Evolutionary conservation across 2,888 invertebrate genomes (phyloP).

Genomic region (Petrophora chlorosata): DNA sequence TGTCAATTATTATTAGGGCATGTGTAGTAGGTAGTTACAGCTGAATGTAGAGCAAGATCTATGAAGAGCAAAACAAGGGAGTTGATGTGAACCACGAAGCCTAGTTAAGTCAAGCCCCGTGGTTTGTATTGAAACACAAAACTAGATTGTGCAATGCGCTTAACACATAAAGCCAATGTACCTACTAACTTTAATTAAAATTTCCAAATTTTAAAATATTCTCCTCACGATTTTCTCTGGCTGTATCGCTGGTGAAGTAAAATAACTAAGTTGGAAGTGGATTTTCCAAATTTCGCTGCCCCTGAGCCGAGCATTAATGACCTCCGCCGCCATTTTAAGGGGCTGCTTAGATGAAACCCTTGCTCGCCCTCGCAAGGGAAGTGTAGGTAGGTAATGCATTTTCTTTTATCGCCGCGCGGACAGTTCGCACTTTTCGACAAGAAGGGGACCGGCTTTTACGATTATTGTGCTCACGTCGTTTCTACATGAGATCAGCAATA

Average conservation of each 20-base stretch:
- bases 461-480: slow-evolving; percentile 74
- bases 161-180: background rate
- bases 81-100: background rate
- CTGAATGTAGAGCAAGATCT: background rate
- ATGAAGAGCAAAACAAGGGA: background rate
- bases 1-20: slow-evolving; percentile 5
- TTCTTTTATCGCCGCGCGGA: slow-evolving; percentile 79
- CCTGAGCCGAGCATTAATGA: slow-evolving; percentile 72
- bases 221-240: slow-evolving; percentile 12
- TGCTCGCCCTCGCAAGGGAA: slow-evolving; percentile 65
- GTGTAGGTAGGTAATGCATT: slow-evolving; percentile 82
- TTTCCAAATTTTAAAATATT: slow-evolving; percentile 14
- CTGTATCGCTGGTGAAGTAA: slow-evolving; percentile 13
- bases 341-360: slow-evolving; percentile 72
- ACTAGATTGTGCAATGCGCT: too few relatives aligned
- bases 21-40: background rate
- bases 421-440: slow-evolving; percentile 74
- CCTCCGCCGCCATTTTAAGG: slow-evolving; percentile 72
- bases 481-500: slow-evolving; percentile 67
- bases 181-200: slow-evolving; percentile 10
- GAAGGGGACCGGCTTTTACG: slow-evolving; percentile 77
- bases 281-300: slow-evolving; percentile 71
- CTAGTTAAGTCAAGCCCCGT: background rate
- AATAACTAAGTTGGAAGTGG: slow-evolving; percentile 67
- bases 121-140: background rate